Percentiles rank a stretch among this genome's conserved stretches.
phyloP scores from a whole-genome alignment of 2,797 vertebrate species.

The Masticophis lateralis region DNA sequence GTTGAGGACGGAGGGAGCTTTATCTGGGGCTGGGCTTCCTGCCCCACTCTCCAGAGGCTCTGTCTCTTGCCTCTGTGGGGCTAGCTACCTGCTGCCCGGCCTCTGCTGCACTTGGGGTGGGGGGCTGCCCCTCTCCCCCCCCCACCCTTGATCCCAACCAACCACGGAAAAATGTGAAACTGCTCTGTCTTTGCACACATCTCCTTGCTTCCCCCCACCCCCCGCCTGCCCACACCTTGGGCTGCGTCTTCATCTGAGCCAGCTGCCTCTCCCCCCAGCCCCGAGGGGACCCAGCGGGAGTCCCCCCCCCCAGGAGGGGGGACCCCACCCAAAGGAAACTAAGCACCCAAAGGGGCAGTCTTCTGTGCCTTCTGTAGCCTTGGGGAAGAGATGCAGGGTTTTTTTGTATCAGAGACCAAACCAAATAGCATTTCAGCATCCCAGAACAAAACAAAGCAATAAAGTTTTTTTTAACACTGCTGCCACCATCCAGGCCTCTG shows the following conservation, averaged over 20 bases:
- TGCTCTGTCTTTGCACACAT: constrained; percentile 34
- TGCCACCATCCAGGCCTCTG: neutral
- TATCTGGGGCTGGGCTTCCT: neutral
- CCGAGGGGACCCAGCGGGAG: neutral
- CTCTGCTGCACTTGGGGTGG: neutral
- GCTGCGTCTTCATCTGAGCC: constrained; percentile 55
- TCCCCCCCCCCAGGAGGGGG: neutral
- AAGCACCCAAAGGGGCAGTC: neutral
- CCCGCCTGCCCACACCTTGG: neutral
- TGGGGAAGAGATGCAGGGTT: constrained; percentile 54
- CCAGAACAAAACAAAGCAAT: neutral
- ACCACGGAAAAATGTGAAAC: constrained; percentile 61
- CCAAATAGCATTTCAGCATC: neutral
- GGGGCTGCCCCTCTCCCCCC: neutral
- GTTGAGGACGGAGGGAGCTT: neutral
- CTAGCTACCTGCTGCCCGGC: neutral
- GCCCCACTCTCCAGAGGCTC: neutral
- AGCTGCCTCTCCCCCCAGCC: constrained; percentile 22
- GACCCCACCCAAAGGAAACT: neutral
- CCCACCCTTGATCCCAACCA: neutral
- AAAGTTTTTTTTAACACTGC: neutral
- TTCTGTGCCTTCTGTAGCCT: neutral
- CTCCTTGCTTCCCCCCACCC: neutral
- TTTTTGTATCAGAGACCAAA: constrained; percentile 41
- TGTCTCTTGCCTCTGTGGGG: neutral